Evolutionary conservation across 2,888 invertebrate species (phyloP).

Genomic region (Cylindroiulus punctatus): DNA sequence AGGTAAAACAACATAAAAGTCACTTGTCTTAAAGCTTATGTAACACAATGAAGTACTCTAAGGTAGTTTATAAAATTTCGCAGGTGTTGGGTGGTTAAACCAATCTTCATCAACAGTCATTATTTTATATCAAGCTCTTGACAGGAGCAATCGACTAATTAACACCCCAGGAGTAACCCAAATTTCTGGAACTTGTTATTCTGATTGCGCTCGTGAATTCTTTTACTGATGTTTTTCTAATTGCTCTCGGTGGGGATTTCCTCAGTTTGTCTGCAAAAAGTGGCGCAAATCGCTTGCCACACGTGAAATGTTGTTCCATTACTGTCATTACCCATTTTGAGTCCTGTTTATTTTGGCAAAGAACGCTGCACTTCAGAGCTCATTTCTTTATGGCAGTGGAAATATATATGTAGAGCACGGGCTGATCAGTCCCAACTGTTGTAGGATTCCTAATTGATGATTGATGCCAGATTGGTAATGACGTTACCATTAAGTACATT

Average conservation of each 20-base stretch:
- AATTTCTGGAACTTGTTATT: not conserved
- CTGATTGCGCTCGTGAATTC: not conserved
- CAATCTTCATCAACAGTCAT: too few relatives aligned
- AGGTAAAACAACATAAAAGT: too few relatives aligned
- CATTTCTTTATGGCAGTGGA: not conserved
- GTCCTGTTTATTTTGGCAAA: not conserved
- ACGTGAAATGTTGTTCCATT: constrained; percentile 8
- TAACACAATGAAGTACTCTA: too few relatives aligned
- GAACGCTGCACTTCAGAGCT: not conserved
- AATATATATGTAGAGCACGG: too few relatives aligned
- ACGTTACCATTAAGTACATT: too few relatives aligned
- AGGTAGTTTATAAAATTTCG: too few relatives aligned
- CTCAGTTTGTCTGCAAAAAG: not conserved
- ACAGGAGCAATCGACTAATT: not conserved
- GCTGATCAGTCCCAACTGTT: too few relatives aligned
- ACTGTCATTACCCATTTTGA: not conserved
- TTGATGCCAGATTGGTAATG: too few relatives aligned
- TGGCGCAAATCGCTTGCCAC: not conserved
- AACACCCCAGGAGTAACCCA: not conserved
- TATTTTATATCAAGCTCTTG: too few relatives aligned
- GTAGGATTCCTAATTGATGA: too few relatives aligned
- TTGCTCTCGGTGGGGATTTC: constrained; percentile 9
- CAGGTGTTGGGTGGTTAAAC: too few relatives aligned
- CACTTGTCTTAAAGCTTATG: too few relatives aligned
- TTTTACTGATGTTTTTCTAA: not conserved